phyloP scores from a whole-genome alignment of 2,797 vertebrate species.

The Falco columbarius region DNA sequence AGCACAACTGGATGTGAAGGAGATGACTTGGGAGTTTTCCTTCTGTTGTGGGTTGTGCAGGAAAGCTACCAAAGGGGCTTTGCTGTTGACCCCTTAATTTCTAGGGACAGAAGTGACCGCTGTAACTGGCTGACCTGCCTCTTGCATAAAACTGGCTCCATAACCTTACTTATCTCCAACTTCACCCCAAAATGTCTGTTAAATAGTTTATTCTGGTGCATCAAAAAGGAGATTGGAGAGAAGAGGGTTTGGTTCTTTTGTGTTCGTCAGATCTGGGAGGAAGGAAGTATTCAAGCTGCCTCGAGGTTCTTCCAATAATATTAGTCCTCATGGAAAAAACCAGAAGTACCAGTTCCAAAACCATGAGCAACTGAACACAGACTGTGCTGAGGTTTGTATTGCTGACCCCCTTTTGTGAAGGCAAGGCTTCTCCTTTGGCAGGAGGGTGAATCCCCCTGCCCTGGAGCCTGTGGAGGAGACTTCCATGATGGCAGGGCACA shows the following conservation, averaged over 20 bases:
- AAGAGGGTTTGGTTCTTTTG: neutral
- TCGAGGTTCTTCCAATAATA: neutral
- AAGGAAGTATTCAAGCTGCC: neutral
- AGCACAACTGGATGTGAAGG: neutral
- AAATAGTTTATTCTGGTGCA: neutral
- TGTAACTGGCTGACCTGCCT: neutral
- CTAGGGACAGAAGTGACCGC: neutral
- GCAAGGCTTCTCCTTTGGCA: neutral
- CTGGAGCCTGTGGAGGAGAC: neutral
- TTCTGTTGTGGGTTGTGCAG: neutral
- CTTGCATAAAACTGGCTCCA: neutral
- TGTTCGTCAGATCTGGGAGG: neutral
- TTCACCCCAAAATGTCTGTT: neutral
- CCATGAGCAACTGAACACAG: neutral
- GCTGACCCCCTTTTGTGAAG: neutral
- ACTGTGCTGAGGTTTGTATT: neutral
- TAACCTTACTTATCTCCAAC: neutral
- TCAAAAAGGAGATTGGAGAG: neutral
- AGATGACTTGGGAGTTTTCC: neutral
- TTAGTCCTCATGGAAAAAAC: neutral
- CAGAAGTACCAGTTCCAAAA: neutral
- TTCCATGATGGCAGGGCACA: neutral
- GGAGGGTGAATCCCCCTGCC: neutral
- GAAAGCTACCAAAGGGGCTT: neutral
- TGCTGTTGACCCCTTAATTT: neutral